These are phyloP conservation scores for Gerris buenoi DNA, from an alignment of 1,140 invertebrate genomes.

Conservation along the genomic window DNA sequence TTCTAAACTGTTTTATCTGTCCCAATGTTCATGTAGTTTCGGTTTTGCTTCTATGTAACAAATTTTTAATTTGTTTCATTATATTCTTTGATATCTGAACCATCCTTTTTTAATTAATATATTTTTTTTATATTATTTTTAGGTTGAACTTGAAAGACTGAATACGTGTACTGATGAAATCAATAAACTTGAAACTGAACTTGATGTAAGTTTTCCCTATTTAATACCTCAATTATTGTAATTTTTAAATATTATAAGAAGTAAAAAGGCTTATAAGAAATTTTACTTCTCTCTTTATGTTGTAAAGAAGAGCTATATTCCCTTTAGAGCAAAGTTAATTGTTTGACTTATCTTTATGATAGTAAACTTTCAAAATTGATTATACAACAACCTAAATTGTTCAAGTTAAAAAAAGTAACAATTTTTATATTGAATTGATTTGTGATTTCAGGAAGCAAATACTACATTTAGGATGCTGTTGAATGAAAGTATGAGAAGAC, in stretches of 20 bases:
- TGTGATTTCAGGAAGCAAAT: conserved; percentile 58
- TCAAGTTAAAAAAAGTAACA: background rate
- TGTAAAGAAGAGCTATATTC: background rate
- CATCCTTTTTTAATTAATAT: background rate
- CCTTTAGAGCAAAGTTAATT: background rate
- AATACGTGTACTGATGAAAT: conserved; percentile 91
- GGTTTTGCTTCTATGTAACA: background rate
- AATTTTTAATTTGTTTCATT: background rate
- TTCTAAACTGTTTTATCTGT: no score
- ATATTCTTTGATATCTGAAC: background rate
- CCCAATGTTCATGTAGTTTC: background rate
- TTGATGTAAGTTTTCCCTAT: conserved; percentile 63
- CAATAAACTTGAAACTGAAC: conserved; percentile 82
- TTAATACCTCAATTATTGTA: background rate
- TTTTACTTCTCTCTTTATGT: background rate
- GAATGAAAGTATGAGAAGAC: conserved; percentile 65
- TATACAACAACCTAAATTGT: background rate
- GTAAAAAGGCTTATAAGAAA: background rate
- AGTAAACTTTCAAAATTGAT: background rate
- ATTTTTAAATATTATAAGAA: background rate
- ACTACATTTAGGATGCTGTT: conserved; percentile 65
- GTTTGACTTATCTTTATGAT: background rate
- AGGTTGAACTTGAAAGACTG: conserved; percentile 86
- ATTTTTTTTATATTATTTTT: conserved; percentile 27
- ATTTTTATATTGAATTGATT: background rate